Evolutionary conservation across 2,113 vertebrate genomes (phyloP).

Genomic region (Ictalurus punctatus): DNA sequence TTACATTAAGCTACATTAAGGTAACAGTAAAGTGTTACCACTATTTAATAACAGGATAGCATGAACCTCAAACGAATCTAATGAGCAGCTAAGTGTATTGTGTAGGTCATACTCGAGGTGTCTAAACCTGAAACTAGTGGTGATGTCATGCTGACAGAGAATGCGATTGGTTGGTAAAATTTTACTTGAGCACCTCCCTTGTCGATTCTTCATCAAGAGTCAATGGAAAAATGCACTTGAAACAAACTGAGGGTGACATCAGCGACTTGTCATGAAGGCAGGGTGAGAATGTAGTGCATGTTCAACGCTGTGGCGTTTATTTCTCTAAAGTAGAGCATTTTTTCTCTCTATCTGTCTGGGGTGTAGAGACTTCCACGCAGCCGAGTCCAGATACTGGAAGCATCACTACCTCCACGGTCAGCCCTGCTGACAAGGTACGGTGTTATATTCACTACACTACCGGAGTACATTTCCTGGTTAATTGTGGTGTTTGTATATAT

Average conservation of each 20-base stretch:
- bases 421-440: constrained; percentile 65
- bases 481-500: background rate
- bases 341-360: background rate
- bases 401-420: constrained; percentile 57
- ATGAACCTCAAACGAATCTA: background rate
- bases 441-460: background rate
- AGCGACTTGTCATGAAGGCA: background rate
- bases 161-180: background rate
- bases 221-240: background rate
- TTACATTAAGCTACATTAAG: background rate
- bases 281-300: background rate
- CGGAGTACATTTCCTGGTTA: background rate
- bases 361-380: constrained; percentile 61
- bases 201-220: background rate
- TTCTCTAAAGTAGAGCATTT: background rate
- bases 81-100: background rate
- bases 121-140: background rate
- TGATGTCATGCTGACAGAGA: background rate
- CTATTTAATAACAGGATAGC: background rate
- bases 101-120: background rate
- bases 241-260: background rate
- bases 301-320: background rate
- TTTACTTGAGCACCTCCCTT: no score
- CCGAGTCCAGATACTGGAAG: constrained; percentile 71
- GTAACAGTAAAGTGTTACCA: background rate